Percentiles rank a stretch among this genome's conserved stretches.
Evolutionary conservation across 2,797 vertebrate genomes (phyloP).

Genomic region (Staurois parvus): DNA sequence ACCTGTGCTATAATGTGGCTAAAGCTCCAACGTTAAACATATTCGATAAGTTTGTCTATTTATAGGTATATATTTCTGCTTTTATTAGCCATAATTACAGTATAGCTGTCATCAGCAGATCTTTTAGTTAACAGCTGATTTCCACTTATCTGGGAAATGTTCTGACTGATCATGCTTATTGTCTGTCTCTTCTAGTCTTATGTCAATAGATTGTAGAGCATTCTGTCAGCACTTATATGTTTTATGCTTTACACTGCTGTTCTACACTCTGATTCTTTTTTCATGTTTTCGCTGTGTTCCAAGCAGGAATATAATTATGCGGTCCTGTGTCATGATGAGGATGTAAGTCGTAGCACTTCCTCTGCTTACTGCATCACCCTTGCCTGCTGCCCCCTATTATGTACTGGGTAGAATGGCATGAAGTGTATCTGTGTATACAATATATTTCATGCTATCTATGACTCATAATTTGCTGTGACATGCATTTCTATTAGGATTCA

Average conservation of each 20-base stretch:
- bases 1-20: no score
- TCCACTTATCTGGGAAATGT: neutral
- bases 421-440: constrained; percentile 23
- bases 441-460: no score
- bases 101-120: no score
- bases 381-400: constrained; percentile 24
- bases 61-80: no score
- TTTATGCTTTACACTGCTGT: constrained; percentile 56
- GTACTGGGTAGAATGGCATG: constrained; percentile 29
- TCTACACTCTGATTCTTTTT: constrained; percentile 55
- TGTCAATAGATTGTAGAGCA: neutral
- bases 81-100: no score
- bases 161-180: no score
- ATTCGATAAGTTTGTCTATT: no score
- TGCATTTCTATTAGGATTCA: no score
- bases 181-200: no score
- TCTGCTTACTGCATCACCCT: constrained; percentile 65
- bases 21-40: no score
- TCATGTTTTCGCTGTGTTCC: constrained; percentile 78
- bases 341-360: constrained; percentile 89
- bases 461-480: no score
- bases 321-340: constrained; percentile 92
- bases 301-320: constrained; percentile 93
- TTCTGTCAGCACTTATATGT: constrained; percentile 65
- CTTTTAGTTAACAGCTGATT: no score